Base-by-base conservation (phyloP, 1,140 invertebrate genomes). In the Matsumurasca onukii region DNA sequence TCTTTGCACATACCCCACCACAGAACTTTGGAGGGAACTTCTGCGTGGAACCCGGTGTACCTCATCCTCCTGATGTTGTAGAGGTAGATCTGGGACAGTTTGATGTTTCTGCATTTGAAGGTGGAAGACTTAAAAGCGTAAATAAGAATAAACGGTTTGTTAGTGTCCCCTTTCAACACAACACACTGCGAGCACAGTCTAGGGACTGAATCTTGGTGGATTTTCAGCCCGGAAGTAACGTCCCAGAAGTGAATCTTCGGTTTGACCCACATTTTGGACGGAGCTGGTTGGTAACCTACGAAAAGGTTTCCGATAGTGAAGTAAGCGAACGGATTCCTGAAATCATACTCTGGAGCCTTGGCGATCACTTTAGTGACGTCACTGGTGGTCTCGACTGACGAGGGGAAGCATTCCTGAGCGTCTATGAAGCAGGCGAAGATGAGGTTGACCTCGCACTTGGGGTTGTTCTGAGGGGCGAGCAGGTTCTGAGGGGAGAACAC, bases 41-140 rank as follows among this genome's bases (percentile, higher is more conserved):
- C 24, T 2, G 15, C 55, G 24, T 59, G 55, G 25, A 59, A 59
- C 3, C 55, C 55, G 15, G 22, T 59, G 55, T 59, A 59, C 24
- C 24, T 59, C 55, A 59, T 59, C 9, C 13, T 59, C n/a, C 30
- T 59, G 55, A 59, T 59, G 25, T 59, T 59, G 55, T 59, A 59
- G 5, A 59, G 25, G 25, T 59, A 59, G 9, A 59, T 59, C 22
- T 59, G 55, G 15, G 55, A 59, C 3, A 59, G 24, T 24, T 29
- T 25, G 30, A 59, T 59, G 24, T 24, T 59, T 59, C 55, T 59
- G 55, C n/a, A 27, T 24, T 59, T 59, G n/a, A 59, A 59, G 24
- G 55, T 59, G 15, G 55, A 59, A 1, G 55, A 59, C 24, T 59
- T 59, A 59, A 59, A 59, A 27, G 55, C 55, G 24, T 59, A 59